Conservation (phyloP, 2,888 invertebrate genomes). For the Dascillus cervinus region DNA sequence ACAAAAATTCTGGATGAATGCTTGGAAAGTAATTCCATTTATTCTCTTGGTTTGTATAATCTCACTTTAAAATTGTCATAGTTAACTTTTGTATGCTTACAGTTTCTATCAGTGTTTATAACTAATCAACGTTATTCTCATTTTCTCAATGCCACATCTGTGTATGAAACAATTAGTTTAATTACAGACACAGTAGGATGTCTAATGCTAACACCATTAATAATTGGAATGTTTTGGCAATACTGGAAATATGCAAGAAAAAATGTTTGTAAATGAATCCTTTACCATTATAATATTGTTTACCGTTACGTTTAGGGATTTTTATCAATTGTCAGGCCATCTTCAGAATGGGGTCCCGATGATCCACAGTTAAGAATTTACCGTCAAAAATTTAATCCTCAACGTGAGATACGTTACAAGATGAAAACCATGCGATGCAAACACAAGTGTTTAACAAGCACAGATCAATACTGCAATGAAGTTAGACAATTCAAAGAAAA, state of each 20-base stretch:
- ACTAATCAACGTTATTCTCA: too few relatives aligned
- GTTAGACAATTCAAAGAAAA: too few relatives aligned
- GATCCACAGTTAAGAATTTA: conserved; percentile 5
- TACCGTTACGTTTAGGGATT: too few relatives aligned
- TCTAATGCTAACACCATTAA: conserved; percentile 11
- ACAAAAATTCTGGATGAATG: conserved; percentile 9
- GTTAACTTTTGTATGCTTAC: too few relatives aligned
- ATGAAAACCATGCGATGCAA: conserved; percentile 9
- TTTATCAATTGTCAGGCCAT: conserved; percentile 8
- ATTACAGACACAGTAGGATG: conserved; percentile 5
- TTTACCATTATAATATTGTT: too few relatives aligned
- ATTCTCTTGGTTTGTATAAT: conserved; percentile 10
- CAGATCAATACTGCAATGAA: too few relatives aligned
- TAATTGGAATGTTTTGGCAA: conserved; percentile 11
- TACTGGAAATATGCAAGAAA: conserved; percentile 15
- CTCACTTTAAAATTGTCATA: too few relatives aligned
- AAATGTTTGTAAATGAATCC: too few relatives aligned
- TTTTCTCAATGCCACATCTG: too few relatives aligned
- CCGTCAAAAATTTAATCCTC: conserved; percentile 12
- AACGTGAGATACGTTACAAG: conserved; percentile 13
- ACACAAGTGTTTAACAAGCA: conserved; percentile 14
- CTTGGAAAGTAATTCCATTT: conserved; percentile 14
- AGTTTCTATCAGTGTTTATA: too few relatives aligned
- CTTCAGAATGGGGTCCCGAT: conserved; percentile 12
- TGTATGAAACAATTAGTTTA: too few relatives aligned